phyloP scores from a whole-genome alignment of 1,140 invertebrate species.

The Drosophila guanche region DNA sequence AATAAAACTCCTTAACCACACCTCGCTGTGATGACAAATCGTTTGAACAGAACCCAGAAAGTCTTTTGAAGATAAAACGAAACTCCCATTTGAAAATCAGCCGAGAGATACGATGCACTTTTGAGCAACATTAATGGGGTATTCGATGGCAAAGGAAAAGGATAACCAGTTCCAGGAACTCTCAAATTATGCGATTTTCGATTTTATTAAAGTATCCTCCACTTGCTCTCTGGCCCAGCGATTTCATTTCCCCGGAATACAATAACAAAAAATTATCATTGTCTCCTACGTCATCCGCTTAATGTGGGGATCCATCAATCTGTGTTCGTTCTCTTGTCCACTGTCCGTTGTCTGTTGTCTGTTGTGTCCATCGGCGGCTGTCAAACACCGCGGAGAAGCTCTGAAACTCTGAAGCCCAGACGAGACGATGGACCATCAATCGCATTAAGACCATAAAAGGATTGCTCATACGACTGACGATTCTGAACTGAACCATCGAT shows the following conservation, averaged over 20 bases:
- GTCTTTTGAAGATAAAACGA: constrained; percentile 52
- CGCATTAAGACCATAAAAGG: constrained; percentile 83
- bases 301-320: constrained; percentile 82
- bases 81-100: constrained; percentile 37
- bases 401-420: constrained; percentile 32
- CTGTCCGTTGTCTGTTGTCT: constrained; percentile 23
- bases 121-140: constrained; percentile 54
- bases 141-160: constrained; percentile 1
- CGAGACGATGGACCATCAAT: constrained; percentile 73
- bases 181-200: constrained; percentile 72
- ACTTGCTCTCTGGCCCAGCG: constrained; percentile 30
- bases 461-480: constrained; percentile 73
- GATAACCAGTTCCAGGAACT: constrained; percentile 59
- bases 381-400: constrained; percentile 43
- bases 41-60: constrained; percentile 29
- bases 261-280: constrained; percentile 79
- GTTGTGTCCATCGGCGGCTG: constrained; percentile 47
- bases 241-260: constrained; percentile 59
- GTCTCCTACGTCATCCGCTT: constrained; percentile 77
- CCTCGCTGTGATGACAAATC: constrained; percentile 63
- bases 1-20: neutral
- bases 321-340: constrained; percentile 55
- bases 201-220: constrained; percentile 58
- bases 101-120: constrained; percentile 35
- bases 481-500: constrained; percentile 45